A percentile compares a stretch with the other conserved stretches of the same genome.
Evolutionary conservation across 2,113 vertebrate species (phyloP).

Genomic region (Tetraodon nigroviridis): DNA sequence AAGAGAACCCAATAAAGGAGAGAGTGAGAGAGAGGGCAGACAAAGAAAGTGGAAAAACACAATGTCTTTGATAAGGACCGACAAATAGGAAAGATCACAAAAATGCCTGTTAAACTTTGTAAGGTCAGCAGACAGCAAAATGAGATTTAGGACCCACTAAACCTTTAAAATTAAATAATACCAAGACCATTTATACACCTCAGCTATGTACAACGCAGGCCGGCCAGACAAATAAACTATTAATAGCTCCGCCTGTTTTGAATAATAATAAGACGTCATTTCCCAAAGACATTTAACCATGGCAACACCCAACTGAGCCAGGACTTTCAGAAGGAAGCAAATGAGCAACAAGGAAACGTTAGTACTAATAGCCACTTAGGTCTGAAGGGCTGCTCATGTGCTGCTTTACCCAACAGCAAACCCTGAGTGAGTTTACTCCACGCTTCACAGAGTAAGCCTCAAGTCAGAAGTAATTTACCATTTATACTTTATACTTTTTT

Average conservation of each 20-base stretch:
- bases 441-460: too few species aligned
- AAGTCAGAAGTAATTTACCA: neutral
- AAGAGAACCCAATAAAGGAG: neutral
- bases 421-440: neutral
- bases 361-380: slow-evolving; percentile 15
- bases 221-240: slow-evolving; percentile 32
- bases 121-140: slow-evolving; percentile 45
- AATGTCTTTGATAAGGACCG: neutral
- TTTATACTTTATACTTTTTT: too few species aligned
- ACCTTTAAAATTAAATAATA: slow-evolving; percentile 29
- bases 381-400: neutral
- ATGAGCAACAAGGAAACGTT: slow-evolving; percentile 11
- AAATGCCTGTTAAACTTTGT: neutral
- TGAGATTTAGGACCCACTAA: slow-evolving; percentile 11
- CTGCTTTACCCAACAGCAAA: slow-evolving; percentile 1
- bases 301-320: slow-evolving; percentile 25
- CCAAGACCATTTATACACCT: slow-evolving; percentile 9
- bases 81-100: slow-evolving; percentile 11
- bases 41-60: neutral
- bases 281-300: slow-evolving; percentile 42
- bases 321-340: slow-evolving; percentile 21
- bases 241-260: slow-evolving; percentile 30
- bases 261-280: slow-evolving; percentile 37
- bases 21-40: neutral
- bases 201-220: slow-evolving; percentile 17